Conservation (phyloP, 2,113 vertebrate species). For the Tragelaphus imberbis region DNA sequence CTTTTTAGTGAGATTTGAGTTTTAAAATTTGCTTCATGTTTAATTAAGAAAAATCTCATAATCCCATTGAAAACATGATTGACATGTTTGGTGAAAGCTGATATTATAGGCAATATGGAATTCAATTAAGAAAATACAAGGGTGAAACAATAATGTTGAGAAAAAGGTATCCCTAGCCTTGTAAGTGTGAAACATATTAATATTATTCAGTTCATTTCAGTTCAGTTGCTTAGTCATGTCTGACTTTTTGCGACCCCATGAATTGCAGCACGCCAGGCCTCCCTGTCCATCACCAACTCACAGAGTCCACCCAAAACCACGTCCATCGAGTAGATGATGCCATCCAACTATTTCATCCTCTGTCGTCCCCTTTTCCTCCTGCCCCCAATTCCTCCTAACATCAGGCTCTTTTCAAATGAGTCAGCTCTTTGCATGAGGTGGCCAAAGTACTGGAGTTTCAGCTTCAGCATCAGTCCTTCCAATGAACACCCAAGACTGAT, state of each 20-base stretch:
- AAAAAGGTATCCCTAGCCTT: background rate
- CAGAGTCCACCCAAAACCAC: background rate
- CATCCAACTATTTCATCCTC: too few species aligned
- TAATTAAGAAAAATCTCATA: constrained; percentile 50
- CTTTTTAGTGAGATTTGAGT: constrained; percentile 7
- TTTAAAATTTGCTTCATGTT: constrained; percentile 19
- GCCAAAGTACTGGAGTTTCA: too few species aligned
- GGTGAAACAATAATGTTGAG: background rate
- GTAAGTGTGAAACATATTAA: background rate
- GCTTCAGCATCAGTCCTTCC: too few species aligned
- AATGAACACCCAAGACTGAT: too few species aligned
- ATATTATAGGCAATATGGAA: background rate
- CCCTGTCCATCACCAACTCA: background rate
- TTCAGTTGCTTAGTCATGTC: background rate
- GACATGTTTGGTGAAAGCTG: background rate
- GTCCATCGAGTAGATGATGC: background rate
- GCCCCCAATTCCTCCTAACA: too few species aligned
- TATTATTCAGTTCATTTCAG: background rate
- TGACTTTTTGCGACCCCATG: background rate
- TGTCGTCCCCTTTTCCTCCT: too few species aligned
- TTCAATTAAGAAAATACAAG: constrained; percentile 3
- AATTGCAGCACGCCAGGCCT: accelerated
- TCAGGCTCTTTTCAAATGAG: too few species aligned
- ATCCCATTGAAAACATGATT: constrained; percentile 27
- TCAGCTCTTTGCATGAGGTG: too few species aligned